phyloP scores from a whole-genome alignment of 23 tunicate species.

The Oikopleura vanhoeffeni region DNA sequence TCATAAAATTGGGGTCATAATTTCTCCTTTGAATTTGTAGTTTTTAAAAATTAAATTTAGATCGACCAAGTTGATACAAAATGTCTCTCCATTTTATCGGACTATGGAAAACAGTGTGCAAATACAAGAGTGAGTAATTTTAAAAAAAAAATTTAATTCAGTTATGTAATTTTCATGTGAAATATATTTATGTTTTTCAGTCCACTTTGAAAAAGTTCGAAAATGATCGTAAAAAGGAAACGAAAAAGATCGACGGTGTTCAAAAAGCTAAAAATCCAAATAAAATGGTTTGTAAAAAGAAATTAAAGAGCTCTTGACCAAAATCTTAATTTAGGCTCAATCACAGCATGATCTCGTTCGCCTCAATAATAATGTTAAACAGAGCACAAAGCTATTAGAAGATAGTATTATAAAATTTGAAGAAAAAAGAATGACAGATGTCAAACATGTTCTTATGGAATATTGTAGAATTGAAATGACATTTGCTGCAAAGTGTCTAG shows the following conservation, averaged over 20 bases:
- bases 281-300: neutral
- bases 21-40: no score
- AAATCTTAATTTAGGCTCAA: neutral
- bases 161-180: no score
- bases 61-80: neutral
- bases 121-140: neutral
- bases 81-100: neutral
- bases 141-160: no score
- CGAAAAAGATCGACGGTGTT: neutral
- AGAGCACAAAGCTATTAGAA: neutral
- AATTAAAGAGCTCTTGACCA: no score
- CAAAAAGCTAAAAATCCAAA: neutral
- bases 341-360: neutral
- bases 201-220: neutral
- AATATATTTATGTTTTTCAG: no score
- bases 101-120: neutral
- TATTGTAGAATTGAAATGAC: slow-evolving; percentile 8
- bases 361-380: neutral
- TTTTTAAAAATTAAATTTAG: no score
- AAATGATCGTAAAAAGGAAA: neutral
- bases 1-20: no score
- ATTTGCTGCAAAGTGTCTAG: neutral
- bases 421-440: neutral
- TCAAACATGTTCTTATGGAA: neutral
- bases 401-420: neutral